Percentiles rank a stretch among this genome's conserved stretches.
Evolutionary conservation across 2,888 invertebrate genomes (phyloP).

Genomic region (Steinernema scapterisci): DNA sequence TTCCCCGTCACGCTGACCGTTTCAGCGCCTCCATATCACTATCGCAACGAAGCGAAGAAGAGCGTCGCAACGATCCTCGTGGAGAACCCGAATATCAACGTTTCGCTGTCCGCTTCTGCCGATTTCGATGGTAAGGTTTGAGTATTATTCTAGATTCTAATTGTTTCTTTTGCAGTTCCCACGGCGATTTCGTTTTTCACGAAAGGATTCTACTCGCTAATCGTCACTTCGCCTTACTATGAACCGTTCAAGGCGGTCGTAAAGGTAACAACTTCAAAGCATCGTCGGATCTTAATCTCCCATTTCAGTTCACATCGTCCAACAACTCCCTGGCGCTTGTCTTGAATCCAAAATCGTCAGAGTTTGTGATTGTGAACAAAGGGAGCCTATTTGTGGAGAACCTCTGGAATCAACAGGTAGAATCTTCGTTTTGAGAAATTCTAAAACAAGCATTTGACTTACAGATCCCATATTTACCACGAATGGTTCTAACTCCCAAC

Average conservation of each 20-base stretch:
- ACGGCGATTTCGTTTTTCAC: slow-evolving; percentile 22
- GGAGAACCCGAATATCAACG: slow-evolving; percentile 19
- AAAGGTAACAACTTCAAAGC: not conserved
- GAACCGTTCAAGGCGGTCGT: not conserved
- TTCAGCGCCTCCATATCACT: slow-evolving; percentile 17
- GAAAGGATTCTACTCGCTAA: slow-evolving; percentile 14
- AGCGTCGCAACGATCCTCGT: slow-evolving; percentile 3
- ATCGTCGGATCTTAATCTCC: not conserved
- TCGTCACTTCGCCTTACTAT: not conserved
- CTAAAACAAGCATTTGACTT: no score
- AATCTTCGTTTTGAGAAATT: no score
- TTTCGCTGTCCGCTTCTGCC: not conserved
- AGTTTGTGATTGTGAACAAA: not conserved
- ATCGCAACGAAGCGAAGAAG: slow-evolving; percentile 2
- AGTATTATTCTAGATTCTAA: no score
- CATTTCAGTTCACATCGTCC: not conserved
- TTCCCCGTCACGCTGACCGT: slow-evolving; percentile 23
- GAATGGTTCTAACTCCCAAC: not conserved
- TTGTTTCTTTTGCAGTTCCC: no score
- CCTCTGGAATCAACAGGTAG: slow-evolving; percentile 12
- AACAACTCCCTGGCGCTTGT: slow-evolving; percentile 3
- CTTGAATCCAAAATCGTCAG: slow-evolving; percentile 11
- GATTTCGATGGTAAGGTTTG: slow-evolving; percentile 1
- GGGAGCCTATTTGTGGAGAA: not conserved
- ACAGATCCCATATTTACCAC: slow-evolving; percentile 5